These are phyloP conservation scores for Heliothis peltigera DNA, from an alignment of 2,888 invertebrate genomes.

Conservation along the genomic window DNA sequence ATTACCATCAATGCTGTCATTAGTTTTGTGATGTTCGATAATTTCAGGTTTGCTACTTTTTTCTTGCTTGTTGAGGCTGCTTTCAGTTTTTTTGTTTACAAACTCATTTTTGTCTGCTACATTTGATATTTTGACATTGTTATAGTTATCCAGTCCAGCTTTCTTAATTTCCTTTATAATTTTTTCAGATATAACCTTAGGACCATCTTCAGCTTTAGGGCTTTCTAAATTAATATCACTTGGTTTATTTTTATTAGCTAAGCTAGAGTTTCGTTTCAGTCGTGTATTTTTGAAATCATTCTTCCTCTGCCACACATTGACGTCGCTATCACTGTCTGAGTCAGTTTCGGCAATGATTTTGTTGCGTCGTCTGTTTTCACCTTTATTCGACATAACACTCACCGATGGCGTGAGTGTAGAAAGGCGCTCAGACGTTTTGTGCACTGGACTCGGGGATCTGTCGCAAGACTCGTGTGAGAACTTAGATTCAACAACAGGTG, in stretches of 20 bases:
- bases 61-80: slow-evolving; percentile 61
- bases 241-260: slow-evolving; percentile 80
- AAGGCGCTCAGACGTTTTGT: slow-evolving; percentile 88
- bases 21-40: slow-evolving; percentile 59
- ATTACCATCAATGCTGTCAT: slow-evolving; percentile 40
- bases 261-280: slow-evolving; percentile 84
- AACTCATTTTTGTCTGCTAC: slow-evolving; percentile 65
- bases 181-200: slow-evolving; percentile 78
- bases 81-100: slow-evolving; percentile 63
- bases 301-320: slow-evolving; percentile 84
- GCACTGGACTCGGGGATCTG: slow-evolving; percentile 87
- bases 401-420: slow-evolving; percentile 88
- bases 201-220: slow-evolving; percentile 78
- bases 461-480: slow-evolving; percentile 90
- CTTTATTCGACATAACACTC: slow-evolving; percentile 88
- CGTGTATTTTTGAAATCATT: slow-evolving; percentile 85
- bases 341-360: slow-evolving; percentile 85
- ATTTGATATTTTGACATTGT: slow-evolving; percentile 59
- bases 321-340: slow-evolving; percentile 82
- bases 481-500: slow-evolving; percentile 93
- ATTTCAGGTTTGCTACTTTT: slow-evolving; percentile 63
- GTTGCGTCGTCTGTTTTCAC: slow-evolving; percentile 85
- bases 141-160: slow-evolving; percentile 76
- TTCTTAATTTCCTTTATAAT: slow-evolving; percentile 81
- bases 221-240: slow-evolving; percentile 75